Percentiles rank a stretch among this genome's conserved stretches.
phyloP scores from a whole-genome alignment of 1,140 invertebrate genomes.

The Meloidogyne chitwoodi region DNA sequence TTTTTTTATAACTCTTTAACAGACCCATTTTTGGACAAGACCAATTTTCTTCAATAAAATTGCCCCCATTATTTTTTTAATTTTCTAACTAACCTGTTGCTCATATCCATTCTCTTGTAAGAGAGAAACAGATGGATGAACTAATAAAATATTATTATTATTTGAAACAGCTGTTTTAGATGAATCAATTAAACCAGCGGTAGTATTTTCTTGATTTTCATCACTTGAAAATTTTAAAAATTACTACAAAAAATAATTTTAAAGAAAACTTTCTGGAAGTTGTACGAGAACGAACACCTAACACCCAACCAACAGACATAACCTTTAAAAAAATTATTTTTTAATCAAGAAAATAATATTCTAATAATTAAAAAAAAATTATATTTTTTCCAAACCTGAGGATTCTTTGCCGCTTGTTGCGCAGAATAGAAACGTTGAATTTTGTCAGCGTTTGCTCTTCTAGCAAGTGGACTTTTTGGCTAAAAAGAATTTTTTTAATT shows the following conservation, averaged over 20 bases:
- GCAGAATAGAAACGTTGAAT: neutral
- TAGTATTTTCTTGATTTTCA: conserved; percentile 59
- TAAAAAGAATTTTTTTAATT: conserved; percentile 11
- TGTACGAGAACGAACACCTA: conserved; percentile 75
- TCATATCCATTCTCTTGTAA: conserved; percentile 91
- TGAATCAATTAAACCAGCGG: neutral
- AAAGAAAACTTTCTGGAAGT: conserved; percentile 66
- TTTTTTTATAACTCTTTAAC: no score
- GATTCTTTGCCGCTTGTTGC: neutral
- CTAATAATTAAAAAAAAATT: conserved; percentile 1
- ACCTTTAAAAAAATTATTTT: conserved; percentile 77
- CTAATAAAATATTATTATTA: neutral
- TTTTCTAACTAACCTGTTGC: conserved; percentile 74
- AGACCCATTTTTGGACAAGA: no score
- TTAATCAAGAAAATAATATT: neutral
- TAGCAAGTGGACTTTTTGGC: conserved; percentile 51
- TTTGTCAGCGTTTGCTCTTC: conserved; percentile 20
- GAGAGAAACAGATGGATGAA: conserved; percentile 68
- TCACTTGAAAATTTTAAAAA: conserved; percentile 23
- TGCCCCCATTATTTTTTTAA: no score
- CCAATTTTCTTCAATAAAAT: no score
- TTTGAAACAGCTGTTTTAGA: neutral
- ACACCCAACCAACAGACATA: conserved; percentile 94
- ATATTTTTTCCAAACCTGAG: neutral
- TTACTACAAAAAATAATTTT: neutral